These are phyloP conservation scores for Napeogenes inachia DNA, from an alignment of 2,888 invertebrate species.

Conservation along the genomic window DNA sequence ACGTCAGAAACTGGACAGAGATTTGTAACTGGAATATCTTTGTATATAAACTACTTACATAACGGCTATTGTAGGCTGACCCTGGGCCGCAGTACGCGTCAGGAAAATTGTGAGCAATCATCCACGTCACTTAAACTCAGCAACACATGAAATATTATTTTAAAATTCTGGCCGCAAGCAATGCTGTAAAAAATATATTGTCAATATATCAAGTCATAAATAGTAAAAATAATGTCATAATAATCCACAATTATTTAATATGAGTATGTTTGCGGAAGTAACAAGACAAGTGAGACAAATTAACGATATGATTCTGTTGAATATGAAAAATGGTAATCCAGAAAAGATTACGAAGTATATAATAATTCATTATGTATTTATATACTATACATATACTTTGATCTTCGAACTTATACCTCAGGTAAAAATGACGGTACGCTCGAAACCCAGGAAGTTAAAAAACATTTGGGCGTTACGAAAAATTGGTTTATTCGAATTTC, in stretches of 20 bases:
- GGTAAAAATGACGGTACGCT: conserved; percentile 36
- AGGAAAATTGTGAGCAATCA: conserved; percentile 27
- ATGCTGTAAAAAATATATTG: neutral
- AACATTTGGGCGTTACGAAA: conserved; percentile 51
- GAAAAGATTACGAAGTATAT: too few relatives aligned
- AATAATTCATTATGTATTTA: too few relatives aligned
- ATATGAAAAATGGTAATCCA: conserved; percentile 51
- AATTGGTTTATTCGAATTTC: conserved; percentile 60
- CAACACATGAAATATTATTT: neutral
- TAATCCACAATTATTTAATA: conserved; percentile 32
- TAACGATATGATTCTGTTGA: conserved; percentile 58
- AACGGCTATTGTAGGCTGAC: conserved; percentile 53
- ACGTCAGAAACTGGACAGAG: conserved; percentile 40
- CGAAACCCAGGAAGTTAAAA: conserved; percentile 44
- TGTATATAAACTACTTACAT: conserved; percentile 41
- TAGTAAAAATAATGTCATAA: conserved; percentile 6
- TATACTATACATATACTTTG: too few relatives aligned
- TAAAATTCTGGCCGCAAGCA: neutral
- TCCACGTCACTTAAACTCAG: conserved; percentile 18
- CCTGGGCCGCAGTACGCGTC: conserved; percentile 38
- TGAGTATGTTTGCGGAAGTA: conserved; percentile 49
- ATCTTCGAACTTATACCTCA: conserved; percentile 24
- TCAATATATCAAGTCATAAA: neutral
- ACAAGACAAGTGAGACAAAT: conserved; percentile 55
- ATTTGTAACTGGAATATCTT: conserved; percentile 54